Evolutionary conservation across 2,797 vertebrate genomes (phyloP), one percentile per base, ranked within the genome.

Genomic region (Pantherophis vulpinus): DNA sequence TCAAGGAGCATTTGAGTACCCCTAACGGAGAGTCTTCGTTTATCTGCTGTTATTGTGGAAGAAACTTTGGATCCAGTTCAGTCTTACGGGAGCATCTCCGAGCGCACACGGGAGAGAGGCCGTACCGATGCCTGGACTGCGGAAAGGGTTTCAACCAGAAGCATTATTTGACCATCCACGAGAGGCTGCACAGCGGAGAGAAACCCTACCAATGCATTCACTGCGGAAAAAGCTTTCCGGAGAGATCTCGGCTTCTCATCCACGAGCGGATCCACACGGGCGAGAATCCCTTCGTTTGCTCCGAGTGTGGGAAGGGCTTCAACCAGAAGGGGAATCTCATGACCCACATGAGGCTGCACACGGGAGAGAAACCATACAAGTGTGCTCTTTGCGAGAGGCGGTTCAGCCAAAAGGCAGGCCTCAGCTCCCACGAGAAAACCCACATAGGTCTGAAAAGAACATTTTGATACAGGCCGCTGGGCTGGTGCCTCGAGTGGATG

Each of bases 251-350:
- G 9, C 88, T 90, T 2, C 88, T 90, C 4, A 86, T 96, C 94
- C 4, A 90, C 0, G 88, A 92, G 70, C 47, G 70, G 25, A 92
- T 92, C 58, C 92, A 92, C 70, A 92, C 58, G 1, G 88, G 87
- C 2, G 88, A 89, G 70, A 90, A 90, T n/a, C 92, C 92, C 1
- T 92, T 63, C 8, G 42, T 89, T 88, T 97, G 96, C 86, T 14
- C 60, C 0, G 95, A 96, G 47, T 96, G 96, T 0, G 94, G 96
- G 12, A 93, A 93, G 23, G 94, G 96, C 89, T 97, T 96, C 16
- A 96, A 95, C 55, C 93, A 95, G 58, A 96, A 95, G 61, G 96
- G 96, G 0, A 96, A 96, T 92, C 96, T 97, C 42, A 95, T 95
- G 93, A 95, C 95, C 13, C 97, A 97, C 58, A 95, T 95, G 91